Evolutionary conservation across 2,888 invertebrate genomes (phyloP), one percentile per base, ranked within the genome.

Genomic region (Metallyticus violacea): DNA sequence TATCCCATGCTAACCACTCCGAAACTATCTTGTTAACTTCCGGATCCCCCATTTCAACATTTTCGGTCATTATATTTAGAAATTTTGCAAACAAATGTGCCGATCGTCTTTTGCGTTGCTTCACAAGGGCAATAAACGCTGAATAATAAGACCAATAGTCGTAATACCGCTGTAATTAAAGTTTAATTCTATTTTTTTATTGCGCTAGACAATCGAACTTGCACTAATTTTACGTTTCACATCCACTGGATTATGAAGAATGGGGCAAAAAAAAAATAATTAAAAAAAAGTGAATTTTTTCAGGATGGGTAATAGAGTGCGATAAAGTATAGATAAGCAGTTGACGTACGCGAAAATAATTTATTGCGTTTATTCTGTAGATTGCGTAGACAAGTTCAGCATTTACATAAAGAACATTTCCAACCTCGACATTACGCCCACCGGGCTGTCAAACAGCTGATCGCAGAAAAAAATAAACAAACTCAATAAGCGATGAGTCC

Each of bases 1-100:
- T 94, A 90, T 97, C 97, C 94, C 95, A 96, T 88, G 92, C 91
- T 5, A 97, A 90, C 97, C 97, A 97, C 89, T 95, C 94, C 25
- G 93, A 92, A 22, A 97, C 94, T 91, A 95, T 95, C 22, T 92
- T 91, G 91, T 96, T 94, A 87, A 97, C 91, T 89, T 93, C 93
- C 30, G 89, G 7, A n/a, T 83, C 77, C 25, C 77, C 77, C 9
- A 83, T n/a, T n/a, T 76, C 25, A n/a, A 77, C 1, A n/a, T 25
- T 27, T 22, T 25, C n/a, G 29, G 9, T 83, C 83, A 83, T 83
- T 29, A 7, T 79, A 15, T 15, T 62, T 4, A 9, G 4, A 62
- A 62, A 62, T 62, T 62, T 62, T 62, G 40, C 40, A 62, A 1
- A 62, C 40, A 62, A 62, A 3, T 62, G 22, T 2, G 40, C 1